Base-by-base conservation (phyloP, 2,113 vertebrate species). In the Symphodus melops region DNA sequence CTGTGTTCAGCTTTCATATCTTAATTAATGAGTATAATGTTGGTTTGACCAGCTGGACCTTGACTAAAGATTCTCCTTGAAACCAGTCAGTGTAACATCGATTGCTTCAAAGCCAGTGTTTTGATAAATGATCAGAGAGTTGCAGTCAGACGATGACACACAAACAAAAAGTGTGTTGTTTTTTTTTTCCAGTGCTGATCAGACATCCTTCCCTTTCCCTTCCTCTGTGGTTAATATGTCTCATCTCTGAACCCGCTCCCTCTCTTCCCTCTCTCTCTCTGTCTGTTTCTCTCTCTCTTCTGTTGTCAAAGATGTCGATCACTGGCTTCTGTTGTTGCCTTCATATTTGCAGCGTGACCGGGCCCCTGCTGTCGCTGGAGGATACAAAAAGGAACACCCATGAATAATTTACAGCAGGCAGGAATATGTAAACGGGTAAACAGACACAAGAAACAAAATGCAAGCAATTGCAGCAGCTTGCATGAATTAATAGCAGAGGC, bases 391-490 rank as follows among this genome's bases (percentile, higher is more conserved):
- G 60, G 73, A 83, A 82, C 78, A 90, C 4, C 68, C 25, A 82
- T 91, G 81, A 90, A 92, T 92, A 87, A 88, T 91, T 88, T 79
- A 89, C 71, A 5, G 44, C 41, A 7, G 63, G 69, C 60, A 83
- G 77, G 80, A 85, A 82, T 85, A 83, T 83, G 63, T 80, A 62
- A 91, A 77, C 21, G 67, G 64, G 66, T 81, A 89, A 88, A 86
- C 72, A 88, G 85, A 79, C 78, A 81, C 82, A 72, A 86, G 77
- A 84, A 87, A 86, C 78, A 86, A 91, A 89, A 86, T 83, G 80
- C 81, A 83, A 81, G 81, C 70, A 88, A 76, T 90, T 70, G 79
- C 71, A 71, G 79, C 63, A 75, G 80, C 81, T 68, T 66, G 74
- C 69, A 70, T 79, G 60, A 81, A 85, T 85, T 76, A 83, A 86